phyloP scores from a whole-genome alignment of 2,888 invertebrate genomes.

The Polymixis flavicincta region DNA sequence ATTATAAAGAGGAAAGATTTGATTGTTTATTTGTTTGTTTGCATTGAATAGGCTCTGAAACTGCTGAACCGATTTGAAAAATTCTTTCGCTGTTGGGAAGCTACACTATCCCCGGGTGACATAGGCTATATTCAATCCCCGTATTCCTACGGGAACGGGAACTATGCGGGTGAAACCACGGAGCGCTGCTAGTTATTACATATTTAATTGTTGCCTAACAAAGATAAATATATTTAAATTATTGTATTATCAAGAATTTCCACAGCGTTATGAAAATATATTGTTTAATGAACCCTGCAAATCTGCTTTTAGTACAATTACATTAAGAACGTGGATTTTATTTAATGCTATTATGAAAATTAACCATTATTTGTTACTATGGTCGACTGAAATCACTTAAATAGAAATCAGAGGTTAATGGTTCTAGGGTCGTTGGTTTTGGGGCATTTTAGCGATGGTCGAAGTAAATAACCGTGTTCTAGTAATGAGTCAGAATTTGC shows the following conservation, averaged over 20 bases:
- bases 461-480: background rate
- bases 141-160: too few relatives aligned
- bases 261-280: conserved; percentile 7
- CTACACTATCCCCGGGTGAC: too few relatives aligned
- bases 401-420: background rate
- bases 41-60: too few relatives aligned
- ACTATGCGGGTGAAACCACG: too few relatives aligned
- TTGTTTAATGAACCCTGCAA: conserved; percentile 34
- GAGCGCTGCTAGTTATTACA: too few relatives aligned
- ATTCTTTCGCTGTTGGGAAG: too few relatives aligned
- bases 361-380: background rate
- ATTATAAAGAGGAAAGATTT: too few relatives aligned
- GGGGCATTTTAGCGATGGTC: background rate
- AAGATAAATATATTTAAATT: conserved; percentile 4
- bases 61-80: too few relatives aligned
- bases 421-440: background rate
- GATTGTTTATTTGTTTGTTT: too few relatives aligned
- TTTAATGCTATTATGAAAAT: conserved; percentile 20
- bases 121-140: too few relatives aligned
- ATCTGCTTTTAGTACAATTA: conserved; percentile 20
- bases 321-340: conserved; percentile 23
- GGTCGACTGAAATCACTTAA: background rate
- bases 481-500: background rate
- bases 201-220: background rate
- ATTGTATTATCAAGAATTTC: conserved; percentile 6